phyloP scores from a whole-genome alignment of 2,888 invertebrate species.

The Eristalis arbustorum region DNA sequence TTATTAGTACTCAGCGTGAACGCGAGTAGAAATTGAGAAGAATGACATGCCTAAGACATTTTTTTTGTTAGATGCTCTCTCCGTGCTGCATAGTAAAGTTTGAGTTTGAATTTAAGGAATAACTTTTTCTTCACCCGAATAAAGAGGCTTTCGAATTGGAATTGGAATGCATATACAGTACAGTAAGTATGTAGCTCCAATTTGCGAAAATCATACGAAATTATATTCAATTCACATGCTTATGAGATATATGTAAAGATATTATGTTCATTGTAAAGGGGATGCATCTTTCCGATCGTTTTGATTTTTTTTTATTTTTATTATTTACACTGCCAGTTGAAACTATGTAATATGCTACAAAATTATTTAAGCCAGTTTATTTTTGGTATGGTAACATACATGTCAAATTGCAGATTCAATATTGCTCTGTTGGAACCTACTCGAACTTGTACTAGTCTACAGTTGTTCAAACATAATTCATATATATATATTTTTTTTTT shows the following conservation, averaged over 20 bases:
- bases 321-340: slow-evolving; percentile 65
- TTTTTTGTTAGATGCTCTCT: slow-evolving; percentile 31
- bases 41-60: slow-evolving; percentile 14
- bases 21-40: background rate
- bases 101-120: background rate
- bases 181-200: background rate
- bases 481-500: background rate
- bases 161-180: background rate
- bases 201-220: slow-evolving; percentile 27
- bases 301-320: slow-evolving; percentile 25
- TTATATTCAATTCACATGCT: slow-evolving; percentile 59
- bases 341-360: slow-evolving; percentile 61
- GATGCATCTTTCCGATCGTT: slow-evolving; percentile 41
- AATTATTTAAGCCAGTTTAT: slow-evolving; percentile 55
- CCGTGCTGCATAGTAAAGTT: background rate
- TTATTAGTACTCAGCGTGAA: background rate
- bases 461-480: slow-evolving; percentile 58
- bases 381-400: slow-evolving; percentile 25
- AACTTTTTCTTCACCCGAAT: background rate
- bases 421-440: slow-evolving; percentile 66
- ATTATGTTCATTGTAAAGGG: no score
- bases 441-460: slow-evolving; percentile 65
- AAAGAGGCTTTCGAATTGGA: background rate
- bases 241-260: slow-evolving; percentile 21
- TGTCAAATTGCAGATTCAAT: slow-evolving; percentile 46